Conservation (phyloP, 2,113 vertebrate genomes). For the Nycticryphes semicollaris region DNA sequence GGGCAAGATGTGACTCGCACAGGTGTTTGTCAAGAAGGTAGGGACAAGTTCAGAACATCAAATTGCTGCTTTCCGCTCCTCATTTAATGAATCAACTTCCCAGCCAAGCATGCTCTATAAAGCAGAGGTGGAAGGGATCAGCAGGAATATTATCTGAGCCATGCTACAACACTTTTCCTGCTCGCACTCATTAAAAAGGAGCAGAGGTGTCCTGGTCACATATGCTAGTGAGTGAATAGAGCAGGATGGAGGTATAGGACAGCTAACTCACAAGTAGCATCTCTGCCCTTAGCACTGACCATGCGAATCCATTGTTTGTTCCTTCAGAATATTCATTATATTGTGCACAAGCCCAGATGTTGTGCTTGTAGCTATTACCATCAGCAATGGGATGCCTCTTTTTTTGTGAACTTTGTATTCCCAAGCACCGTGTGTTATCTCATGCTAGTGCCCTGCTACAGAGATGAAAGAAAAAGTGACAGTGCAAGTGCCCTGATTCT, state of each 20-base stretch:
- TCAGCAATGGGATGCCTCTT: neutral
- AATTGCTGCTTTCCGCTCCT: conserved; percentile 5
- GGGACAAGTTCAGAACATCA: neutral
- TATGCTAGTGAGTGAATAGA: neutral
- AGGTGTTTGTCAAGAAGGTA: neutral
- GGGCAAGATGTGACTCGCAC: neutral
- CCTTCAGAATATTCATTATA: neutral
- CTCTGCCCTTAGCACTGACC: neutral
- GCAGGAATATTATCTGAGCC: neutral
- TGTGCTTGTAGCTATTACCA: neutral
- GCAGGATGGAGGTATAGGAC: neutral
- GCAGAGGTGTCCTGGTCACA: neutral
- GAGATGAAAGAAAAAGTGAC: neutral
- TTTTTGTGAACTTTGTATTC: neutral
- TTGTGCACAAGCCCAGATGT: no score
- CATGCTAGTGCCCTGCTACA: neutral
- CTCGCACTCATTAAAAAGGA: neutral
- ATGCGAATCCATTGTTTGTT: neutral
- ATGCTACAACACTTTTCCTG: neutral
- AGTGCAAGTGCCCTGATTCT: neutral
- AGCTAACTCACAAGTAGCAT: neutral
- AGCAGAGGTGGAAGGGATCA: neutral
- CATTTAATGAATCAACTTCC: neutral
- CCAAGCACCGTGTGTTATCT: neutral
- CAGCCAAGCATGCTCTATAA: neutral